Percentiles rank a stretch among this genome's conserved stretches.
These are phyloP conservation scores for Bufotes viridis DNA, from an alignment of 2,797 vertebrate genomes.

Conservation along the genomic window DNA sequence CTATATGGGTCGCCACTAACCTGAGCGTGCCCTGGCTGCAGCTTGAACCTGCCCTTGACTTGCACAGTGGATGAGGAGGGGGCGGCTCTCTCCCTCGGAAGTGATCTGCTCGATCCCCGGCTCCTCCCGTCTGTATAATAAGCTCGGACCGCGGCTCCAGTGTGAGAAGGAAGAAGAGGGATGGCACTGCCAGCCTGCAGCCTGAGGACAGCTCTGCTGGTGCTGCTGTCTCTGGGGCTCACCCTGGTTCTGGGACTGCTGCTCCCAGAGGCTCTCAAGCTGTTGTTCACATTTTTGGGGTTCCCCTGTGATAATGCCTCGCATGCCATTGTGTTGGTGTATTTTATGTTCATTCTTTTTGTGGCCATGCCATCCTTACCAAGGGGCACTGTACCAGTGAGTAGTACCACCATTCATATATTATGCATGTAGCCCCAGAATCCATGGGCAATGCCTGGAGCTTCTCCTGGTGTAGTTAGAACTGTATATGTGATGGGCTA, in stretches of 20 bases:
- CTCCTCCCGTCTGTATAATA: conserved; percentile 9
- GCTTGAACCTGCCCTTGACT: not conserved
- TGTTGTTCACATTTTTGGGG: conserved; percentile 68
- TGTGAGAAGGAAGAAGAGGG: not conserved
- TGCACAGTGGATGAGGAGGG: not conserved
- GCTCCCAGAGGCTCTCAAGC: conserved; percentile 74
- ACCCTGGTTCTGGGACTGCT: conserved; percentile 76
- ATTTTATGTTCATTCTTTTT: conserved; percentile 75
- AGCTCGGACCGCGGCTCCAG: not conserved
- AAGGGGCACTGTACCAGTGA: conserved; percentile 79
- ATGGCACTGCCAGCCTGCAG: not conserved
- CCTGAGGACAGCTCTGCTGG: conserved; percentile 60
- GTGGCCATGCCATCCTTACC: conserved; percentile 76
- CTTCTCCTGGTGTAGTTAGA: no score
- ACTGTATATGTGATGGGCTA: no score
- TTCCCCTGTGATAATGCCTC: conserved; percentile 75
- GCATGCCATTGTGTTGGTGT: conserved; percentile 77
- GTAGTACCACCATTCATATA: conserved; percentile 27
- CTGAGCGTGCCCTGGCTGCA: not conserved
- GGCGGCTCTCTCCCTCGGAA: conserved; percentile 40
- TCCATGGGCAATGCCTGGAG: no score
- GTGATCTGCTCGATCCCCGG: conserved; percentile 27
- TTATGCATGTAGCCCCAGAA: no score
- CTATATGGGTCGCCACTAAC: not conserved
- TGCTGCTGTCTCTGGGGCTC: conserved; percentile 74